These are phyloP conservation scores for Steinernema khuongi DNA, from an alignment of 1,140 invertebrate species.

Conservation along the genomic window DNA sequence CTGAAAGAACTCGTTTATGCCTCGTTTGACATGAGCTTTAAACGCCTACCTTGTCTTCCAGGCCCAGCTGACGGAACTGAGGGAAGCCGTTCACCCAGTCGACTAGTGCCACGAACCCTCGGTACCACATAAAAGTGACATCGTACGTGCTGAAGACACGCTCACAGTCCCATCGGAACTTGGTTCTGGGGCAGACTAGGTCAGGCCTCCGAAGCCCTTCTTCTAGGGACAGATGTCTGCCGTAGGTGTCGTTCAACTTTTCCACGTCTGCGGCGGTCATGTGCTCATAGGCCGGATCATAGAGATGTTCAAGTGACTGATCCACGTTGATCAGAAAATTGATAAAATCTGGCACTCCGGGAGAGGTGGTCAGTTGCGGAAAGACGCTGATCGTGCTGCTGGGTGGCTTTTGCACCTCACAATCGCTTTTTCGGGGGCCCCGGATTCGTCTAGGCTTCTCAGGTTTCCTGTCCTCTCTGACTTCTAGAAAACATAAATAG, in stretches of 20 bases:
- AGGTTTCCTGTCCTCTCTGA: not conserved
- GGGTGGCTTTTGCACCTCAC: not conserved
- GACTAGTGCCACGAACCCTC: not conserved
- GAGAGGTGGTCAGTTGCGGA: not conserved
- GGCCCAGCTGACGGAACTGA: not conserved
- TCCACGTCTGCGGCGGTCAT: not conserved
- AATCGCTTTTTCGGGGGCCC: not conserved
- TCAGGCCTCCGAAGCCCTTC: not conserved
- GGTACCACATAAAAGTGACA: not conserved
- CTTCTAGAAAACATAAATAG: not conserved
- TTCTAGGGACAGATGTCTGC: not conserved
- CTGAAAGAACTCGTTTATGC: not conserved
- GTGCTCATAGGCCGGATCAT: not conserved
- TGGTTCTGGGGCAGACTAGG: not conserved
- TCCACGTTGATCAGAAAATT: not conserved
- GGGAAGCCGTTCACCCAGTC: not conserved
- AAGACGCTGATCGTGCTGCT: not conserved
- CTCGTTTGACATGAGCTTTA: not conserved
- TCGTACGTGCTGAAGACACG: not conserved
- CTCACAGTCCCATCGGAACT: conserved; percentile 1
- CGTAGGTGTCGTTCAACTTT: not conserved
- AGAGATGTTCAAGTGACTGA: not conserved
- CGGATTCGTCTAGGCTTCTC: not conserved
- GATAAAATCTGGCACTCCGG: not conserved
- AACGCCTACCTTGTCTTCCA: not conserved